Evolutionary conservation across 2,888 invertebrate genomes (phyloP), one percentile per base, ranked within the genome.

Genomic region (Mesorhabditis sp.): DNA sequence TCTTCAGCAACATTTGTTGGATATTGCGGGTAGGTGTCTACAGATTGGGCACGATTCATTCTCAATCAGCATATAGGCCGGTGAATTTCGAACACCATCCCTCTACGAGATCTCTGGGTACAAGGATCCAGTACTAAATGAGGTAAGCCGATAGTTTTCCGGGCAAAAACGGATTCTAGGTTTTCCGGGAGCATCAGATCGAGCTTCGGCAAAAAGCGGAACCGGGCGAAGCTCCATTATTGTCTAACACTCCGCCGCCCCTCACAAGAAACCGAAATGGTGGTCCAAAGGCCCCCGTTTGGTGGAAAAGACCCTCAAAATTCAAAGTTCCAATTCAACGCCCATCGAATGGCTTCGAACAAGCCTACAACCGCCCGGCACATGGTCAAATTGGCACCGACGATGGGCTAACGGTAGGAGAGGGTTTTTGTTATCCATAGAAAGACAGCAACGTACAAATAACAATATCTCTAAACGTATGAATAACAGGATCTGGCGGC

Each of bases 181-280:
- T 50, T 50, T 50, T 50, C 58, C 58, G 58, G 7, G 58, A 50
- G n/a, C 58, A 50, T 50, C 58, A 50, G n/a, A 50, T 50, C 58
- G 58, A 50, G n/a, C n/a, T 50, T 13, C 58, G 58, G 10, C 10
- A 50, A n/a, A 50, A 50, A 50, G 58, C 58, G n/a, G 10, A 13
- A 13, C 58, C 58, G 7, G 58, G 58, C n/a, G 58, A 50, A 50
- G 58, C 58, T 50, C 58, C 58, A 13, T n/a, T 50, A 13, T 50
- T 50, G n/a, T n/a, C 58, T 13, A 50, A 50, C 58, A 50, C 58
- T 50, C 58, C 58, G n/a, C 58, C 58, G 58, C 58, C 58, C n/a
- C 7, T 50, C n/a, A n/a, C n/a, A n/a, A n/a, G n/a, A n/a, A n/a
- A n/a, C n/a, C n/a, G n/a, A n/a, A n/a, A n/a, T n/a, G n/a, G n/a